Evolutionary conservation across 2,888 invertebrate genomes (phyloP).

Genomic region (Spatulosminthurus flaviceps): DNA sequence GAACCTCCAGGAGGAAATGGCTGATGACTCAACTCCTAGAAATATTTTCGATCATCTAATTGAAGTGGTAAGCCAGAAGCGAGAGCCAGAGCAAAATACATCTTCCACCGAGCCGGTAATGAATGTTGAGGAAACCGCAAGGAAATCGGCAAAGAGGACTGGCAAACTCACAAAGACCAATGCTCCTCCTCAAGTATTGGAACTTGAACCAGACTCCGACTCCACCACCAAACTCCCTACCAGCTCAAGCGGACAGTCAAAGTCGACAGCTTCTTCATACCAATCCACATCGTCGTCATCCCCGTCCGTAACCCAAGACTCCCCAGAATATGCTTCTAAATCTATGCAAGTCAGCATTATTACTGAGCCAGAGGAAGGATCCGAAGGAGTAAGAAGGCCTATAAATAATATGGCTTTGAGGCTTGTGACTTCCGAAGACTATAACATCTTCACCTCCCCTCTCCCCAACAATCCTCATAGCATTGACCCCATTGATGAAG

Average conservation of each 20-base stretch:
- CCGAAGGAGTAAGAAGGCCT: conserved; percentile 1
- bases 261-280: background rate
- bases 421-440: background rate
- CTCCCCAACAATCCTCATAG: background rate
- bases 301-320: background rate
- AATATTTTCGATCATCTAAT: conserved; percentile 47
- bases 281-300: background rate
- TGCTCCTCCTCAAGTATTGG: background rate
- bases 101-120: conserved; percentile 29
- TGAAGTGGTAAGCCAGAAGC: conserved; percentile 46
- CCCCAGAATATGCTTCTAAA: background rate
- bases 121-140: conserved; percentile 45
- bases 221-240: background rate
- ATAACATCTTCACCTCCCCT: background rate
- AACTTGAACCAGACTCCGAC: too few relatives aligned
- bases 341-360: too few relatives aligned
- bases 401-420: conserved; percentile 23
- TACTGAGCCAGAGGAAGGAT: background rate
- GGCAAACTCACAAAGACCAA: background rate
- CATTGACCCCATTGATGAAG: conserved; percentile 19
- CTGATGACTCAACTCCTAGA: conserved; percentile 42
- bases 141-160: conserved; percentile 13
- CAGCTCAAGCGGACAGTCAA: background rate
- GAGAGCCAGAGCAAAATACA: conserved; percentile 39
- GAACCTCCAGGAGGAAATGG: background rate